Conservation (phyloP, 2,888 invertebrate genomes). For the Hybos culiciformis region DNA sequence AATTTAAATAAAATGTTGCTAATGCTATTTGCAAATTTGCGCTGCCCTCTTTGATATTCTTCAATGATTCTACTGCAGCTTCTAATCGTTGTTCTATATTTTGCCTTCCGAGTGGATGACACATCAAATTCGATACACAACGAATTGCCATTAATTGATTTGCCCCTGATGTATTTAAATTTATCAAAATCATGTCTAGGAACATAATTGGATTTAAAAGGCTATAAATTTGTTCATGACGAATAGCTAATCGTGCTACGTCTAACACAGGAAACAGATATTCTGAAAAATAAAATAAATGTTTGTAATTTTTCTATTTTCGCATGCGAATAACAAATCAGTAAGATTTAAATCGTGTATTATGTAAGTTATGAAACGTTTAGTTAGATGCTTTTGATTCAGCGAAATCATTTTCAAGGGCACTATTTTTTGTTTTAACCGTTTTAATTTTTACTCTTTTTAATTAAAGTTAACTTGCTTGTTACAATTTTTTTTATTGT, state of each 20-base stretch:
- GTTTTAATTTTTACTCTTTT: neutral
- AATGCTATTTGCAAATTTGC: conserved; percentile 33
- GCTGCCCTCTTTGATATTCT: conserved; percentile 28
- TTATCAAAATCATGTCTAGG: conserved; percentile 32
- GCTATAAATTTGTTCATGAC: conserved; percentile 49
- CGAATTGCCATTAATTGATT: conserved; percentile 70
- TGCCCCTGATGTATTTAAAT: conserved; percentile 38
- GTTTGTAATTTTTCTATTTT: conserved; percentile 20
- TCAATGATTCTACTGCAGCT: conserved; percentile 21
- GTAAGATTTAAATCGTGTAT: no score
- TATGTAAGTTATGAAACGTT: no score
- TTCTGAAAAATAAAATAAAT: conserved; percentile 38
- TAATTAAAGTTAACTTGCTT: neutral
- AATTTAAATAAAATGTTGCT: conserved; percentile 32
- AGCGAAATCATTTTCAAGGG: no score
- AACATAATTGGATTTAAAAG: conserved; percentile 38
- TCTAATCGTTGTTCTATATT: conserved; percentile 23
- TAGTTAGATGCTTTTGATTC: no score
- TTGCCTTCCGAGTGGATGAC: conserved; percentile 36
- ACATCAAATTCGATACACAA: conserved; percentile 68
- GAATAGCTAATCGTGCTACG: conserved; percentile 67
- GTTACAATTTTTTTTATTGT: neutral
- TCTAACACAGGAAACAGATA: conserved; percentile 82
- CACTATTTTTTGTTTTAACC: no score
- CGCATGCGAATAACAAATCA: conserved; percentile 29